These are phyloP conservation scores for Lottia gigantea DNA, from an alignment of 2,888 invertebrate genomes.

Conservation along the genomic window DNA sequence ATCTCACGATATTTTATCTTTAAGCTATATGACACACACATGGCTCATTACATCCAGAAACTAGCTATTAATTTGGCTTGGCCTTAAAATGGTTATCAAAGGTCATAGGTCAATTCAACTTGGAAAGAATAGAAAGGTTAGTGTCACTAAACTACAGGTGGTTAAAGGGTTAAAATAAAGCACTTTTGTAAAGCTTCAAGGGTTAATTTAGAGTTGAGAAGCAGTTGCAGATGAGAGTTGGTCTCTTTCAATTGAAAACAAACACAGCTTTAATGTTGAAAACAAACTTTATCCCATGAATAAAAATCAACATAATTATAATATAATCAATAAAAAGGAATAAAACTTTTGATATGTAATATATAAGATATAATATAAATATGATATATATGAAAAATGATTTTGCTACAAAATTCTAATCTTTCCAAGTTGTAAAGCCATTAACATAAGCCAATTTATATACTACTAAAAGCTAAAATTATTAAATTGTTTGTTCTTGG, in stretches of 20 bases:
- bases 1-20: too few species aligned
- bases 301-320: conserved; percentile 9
- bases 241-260: conserved; percentile 1
- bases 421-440: too few species aligned
- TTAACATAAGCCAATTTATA: too few species aligned
- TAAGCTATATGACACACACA: too few species aligned
- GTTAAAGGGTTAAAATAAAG: conserved; percentile 11
- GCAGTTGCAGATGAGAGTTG: too few species aligned
- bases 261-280: conserved; percentile 4
- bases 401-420: too few species aligned
- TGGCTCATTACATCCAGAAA: background rate
- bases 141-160: background rate
- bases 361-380: too few species aligned
- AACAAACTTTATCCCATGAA: conserved; percentile 6
- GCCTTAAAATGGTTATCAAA: conserved; percentile 2
- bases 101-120: conserved; percentile 1
- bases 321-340: conserved; percentile 7
- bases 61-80: conserved; percentile 2
- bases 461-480: too few species aligned
- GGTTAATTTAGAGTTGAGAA: background rate
- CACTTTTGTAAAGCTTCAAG: background rate
- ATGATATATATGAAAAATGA: too few species aligned
- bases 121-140: conserved; percentile 7
- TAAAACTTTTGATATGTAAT: conserved; percentile 9
- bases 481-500: too few species aligned